Conservation (phyloP, 1,140 invertebrate genomes). For the Drosophila nebulosa region DNA sequence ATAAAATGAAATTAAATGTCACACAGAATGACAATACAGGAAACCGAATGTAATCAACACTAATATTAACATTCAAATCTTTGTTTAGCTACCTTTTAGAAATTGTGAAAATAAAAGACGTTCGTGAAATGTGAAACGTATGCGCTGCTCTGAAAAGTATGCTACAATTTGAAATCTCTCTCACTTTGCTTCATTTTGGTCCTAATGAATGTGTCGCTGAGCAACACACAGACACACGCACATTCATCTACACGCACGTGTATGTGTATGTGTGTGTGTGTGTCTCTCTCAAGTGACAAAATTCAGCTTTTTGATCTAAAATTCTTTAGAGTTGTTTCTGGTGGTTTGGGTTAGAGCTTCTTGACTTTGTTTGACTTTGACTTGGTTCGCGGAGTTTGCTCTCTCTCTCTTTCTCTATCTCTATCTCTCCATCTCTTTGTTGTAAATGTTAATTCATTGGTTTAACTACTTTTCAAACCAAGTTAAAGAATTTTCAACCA, state of each 20-base stretch:
- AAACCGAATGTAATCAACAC: constrained; percentile 17
- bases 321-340: constrained; percentile 12
- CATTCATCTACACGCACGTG: neutral
- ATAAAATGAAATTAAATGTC: constrained; percentile 39
- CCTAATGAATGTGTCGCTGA: constrained; percentile 44
- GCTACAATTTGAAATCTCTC: neutral
- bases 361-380: neutral
- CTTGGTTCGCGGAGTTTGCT: no score
- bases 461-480: constrained; percentile 8
- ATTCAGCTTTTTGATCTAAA: constrained; percentile 43
- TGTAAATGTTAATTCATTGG: constrained; percentile 40
- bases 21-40: neutral
- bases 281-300: constrained; percentile 13
- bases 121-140: neutral
- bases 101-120: neutral
- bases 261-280: constrained; percentile 7
- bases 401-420: neutral
- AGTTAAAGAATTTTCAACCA: neutral
- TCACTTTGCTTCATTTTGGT: constrained; percentile 30
- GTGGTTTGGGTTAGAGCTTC: neutral
- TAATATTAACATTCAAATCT: neutral
- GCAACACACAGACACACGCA: constrained; percentile 19
- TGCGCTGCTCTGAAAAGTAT: neutral
- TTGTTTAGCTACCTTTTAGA: neutral
- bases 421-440: neutral